Percentiles rank a stretch among this genome's conserved stretches.
These are phyloP conservation scores for Oscheius sp. DNA, from an alignment of 2,888 invertebrate genomes.

Conservation along the genomic window DNA sequence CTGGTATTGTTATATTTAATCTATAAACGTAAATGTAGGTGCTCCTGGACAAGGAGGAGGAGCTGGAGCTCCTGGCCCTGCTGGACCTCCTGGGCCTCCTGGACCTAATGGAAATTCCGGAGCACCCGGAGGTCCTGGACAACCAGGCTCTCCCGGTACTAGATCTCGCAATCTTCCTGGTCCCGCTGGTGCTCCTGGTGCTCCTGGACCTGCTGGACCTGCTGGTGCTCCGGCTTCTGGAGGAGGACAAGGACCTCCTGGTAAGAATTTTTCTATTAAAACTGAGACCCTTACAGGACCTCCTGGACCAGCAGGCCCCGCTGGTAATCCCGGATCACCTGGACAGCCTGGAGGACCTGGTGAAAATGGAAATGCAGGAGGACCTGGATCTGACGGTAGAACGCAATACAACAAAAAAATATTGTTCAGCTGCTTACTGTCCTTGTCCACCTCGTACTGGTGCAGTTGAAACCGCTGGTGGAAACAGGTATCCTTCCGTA, in stretches of 20 bases:
- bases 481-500: not conserved
- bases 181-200: constrained; percentile 10
- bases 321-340: constrained; percentile 14
- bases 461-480: not conserved
- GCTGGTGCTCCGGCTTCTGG: constrained; percentile 18
- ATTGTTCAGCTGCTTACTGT: not conserved
- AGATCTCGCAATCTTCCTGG: not conserved
- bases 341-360: not conserved
- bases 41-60: constrained; percentile 1
- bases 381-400: constrained; percentile 10
- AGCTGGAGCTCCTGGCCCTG: constrained; percentile 1
- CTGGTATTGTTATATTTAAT: no score
- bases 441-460: constrained; percentile 16
- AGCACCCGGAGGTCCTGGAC: constrained; percentile 23
- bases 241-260: not conserved
- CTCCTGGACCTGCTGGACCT: constrained; percentile 20
- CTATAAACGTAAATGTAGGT: no score
- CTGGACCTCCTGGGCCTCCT: constrained; percentile 21
- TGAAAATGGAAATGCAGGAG: not conserved
- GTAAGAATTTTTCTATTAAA: not conserved
- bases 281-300: not conserved
- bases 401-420: not conserved
- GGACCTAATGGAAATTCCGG: constrained; percentile 28
- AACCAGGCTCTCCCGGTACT: constrained; percentile 19
- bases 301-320: constrained; percentile 19